Conservation (phyloP, 2,113 vertebrate species). For the Cricetomys ansorgei region DNA sequence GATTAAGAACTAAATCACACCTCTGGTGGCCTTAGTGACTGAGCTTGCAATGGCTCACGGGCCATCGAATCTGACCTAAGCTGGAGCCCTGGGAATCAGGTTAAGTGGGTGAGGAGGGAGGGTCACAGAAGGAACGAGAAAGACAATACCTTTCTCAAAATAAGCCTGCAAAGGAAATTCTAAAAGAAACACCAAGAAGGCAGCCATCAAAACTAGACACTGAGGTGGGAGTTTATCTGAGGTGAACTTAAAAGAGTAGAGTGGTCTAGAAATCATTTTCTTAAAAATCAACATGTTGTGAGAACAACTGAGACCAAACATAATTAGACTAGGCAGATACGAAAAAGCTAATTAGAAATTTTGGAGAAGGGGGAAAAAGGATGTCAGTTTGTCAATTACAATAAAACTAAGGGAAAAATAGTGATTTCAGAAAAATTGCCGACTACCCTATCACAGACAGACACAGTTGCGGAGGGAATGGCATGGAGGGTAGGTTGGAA, state of each 20-base stretch:
- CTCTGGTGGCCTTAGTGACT: neutral
- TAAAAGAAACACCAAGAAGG: neutral
- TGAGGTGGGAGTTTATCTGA: neutral
- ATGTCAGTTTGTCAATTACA: constrained; percentile 20
- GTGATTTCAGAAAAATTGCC: neutral
- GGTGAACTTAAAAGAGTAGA: constrained; percentile 25
- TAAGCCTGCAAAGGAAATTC: neutral
- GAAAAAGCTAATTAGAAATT: neutral
- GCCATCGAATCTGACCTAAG: neutral
- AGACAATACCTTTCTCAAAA: neutral
- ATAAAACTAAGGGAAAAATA: neutral
- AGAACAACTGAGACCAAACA: neutral
- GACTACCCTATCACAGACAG: neutral
- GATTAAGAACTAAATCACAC: neutral
- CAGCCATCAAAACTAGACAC: neutral
- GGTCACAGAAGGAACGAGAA: neutral
- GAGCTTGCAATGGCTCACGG: neutral
- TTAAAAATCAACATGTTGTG: neutral
- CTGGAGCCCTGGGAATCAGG: neutral
- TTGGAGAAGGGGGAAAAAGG: constrained; percentile 5
- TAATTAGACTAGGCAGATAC: neutral
- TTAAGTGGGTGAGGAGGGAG: neutral
- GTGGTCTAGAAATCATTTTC: neutral
- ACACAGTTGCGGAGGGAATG: neutral
- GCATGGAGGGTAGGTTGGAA: neutral